Percentiles rank a stretch among this genome's conserved stretches.
These are phyloP conservation scores for Latrodectus geometricus DNA, from an alignment of 1,140 invertebrate species.

Conservation along the genomic window DNA sequence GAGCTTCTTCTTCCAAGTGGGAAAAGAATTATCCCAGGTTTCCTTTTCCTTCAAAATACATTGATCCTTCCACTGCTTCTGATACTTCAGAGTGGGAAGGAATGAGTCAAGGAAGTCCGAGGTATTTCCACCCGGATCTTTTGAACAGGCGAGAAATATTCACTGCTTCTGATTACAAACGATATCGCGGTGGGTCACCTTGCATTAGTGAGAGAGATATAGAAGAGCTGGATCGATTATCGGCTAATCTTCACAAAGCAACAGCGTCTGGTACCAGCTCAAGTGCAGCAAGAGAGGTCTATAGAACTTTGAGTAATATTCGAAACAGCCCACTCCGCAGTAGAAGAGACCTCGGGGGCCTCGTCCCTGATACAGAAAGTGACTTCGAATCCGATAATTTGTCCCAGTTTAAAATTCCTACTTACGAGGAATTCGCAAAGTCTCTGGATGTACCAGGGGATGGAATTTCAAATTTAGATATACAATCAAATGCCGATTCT, in stretches of 20 bases:
- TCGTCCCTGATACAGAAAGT: neutral
- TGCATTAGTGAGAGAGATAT: slow-evolving; percentile 83
- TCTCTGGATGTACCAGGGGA: neutral
- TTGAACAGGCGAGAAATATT: slow-evolving; percentile 74
- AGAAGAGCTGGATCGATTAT: slow-evolving; percentile 74
- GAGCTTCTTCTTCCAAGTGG: neutral
- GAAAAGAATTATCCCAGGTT: slow-evolving; percentile 12
- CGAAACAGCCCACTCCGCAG: slow-evolving; percentile 40
- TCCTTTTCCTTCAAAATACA: slow-evolving; percentile 14
- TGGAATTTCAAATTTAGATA: neutral
- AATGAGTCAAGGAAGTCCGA: slow-evolving; percentile 28
- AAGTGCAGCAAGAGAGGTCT: slow-evolving; percentile 27
- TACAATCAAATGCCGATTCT: neutral
- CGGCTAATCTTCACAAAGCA: slow-evolving; percentile 46
- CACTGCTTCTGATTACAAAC: slow-evolving; percentile 82
- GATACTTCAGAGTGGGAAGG: slow-evolving; percentile 46
- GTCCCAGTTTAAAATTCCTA: slow-evolving; percentile 8
- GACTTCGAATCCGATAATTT: slow-evolving; percentile 1
- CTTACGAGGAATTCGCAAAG: slow-evolving; percentile 45
- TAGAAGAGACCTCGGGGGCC: neutral
- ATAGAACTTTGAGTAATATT: slow-evolving; percentile 34
- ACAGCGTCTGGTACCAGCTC: neutral
- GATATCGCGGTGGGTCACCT: slow-evolving; percentile 75
- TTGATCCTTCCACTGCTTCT: slow-evolving; percentile 31
- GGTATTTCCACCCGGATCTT: slow-evolving; percentile 59